phyloP scores from a whole-genome alignment of 2,113 vertebrate species.

The Cervus canadensis region DNA sequence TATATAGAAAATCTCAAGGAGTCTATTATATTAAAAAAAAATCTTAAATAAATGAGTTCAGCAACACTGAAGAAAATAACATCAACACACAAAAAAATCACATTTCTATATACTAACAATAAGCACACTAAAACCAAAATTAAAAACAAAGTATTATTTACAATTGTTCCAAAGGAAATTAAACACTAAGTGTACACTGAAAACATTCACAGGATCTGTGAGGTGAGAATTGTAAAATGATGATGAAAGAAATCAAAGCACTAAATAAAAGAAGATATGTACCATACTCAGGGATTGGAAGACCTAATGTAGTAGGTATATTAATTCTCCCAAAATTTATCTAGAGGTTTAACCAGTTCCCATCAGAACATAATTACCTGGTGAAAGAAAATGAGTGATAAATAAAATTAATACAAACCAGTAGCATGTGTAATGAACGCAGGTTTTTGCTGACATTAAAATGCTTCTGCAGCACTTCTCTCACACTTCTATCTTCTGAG shows the following conservation, averaged over 20 bases:
- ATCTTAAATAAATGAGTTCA: background rate
- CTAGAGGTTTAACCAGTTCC: background rate
- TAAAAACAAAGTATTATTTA: constrained; percentile 7
- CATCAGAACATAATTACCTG: background rate
- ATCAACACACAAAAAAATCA: background rate
- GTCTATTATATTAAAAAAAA: background rate
- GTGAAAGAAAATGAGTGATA: background rate
- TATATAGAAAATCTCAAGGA: background rate
- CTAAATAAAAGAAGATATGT: background rate
- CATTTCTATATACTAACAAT: background rate
- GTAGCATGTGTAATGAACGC: constrained; percentile 86
- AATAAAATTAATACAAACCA: constrained; percentile 80
- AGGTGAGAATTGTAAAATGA: background rate
- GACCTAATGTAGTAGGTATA: background rate
- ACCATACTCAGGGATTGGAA: background rate
- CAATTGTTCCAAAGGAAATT: background rate
- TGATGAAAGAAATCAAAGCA: background rate
- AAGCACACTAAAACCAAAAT: background rate
- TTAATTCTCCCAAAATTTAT: background rate
- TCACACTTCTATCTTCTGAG: constrained; percentile 83
- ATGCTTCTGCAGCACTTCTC: constrained; percentile 85
- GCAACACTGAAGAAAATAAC: background rate
- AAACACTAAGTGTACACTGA: background rate
- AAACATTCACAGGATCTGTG: background rate
- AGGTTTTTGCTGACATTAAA: constrained; percentile 89